phyloP scores from a whole-genome alignment of 1,140 invertebrate species.

The Aphaenogaster floridana region DNA sequence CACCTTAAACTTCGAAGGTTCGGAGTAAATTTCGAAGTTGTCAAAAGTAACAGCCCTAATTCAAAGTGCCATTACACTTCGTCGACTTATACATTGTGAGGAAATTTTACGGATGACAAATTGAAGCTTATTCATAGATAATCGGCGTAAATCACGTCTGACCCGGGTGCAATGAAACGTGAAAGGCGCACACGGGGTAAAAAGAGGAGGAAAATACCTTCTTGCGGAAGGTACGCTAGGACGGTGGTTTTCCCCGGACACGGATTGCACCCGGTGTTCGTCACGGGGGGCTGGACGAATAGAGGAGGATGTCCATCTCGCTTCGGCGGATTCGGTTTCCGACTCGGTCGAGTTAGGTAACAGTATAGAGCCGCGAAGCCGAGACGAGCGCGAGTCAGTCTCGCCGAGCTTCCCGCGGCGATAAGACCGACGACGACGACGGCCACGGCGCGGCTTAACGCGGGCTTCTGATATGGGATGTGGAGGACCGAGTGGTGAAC shows the following conservation, averaged over 20 bases:
- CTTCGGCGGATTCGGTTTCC: conserved; percentile 32
- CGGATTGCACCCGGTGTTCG: conserved; percentile 8
- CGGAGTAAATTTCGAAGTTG: too few relatives aligned
- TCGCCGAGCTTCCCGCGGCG: conserved; percentile 35
- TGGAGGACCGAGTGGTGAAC: neutral
- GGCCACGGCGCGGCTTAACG: neutral
- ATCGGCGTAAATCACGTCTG: neutral
- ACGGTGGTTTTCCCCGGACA: conserved; percentile 28
- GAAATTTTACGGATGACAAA: neutral
- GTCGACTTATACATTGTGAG: neutral
- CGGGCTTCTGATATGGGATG: conserved; percentile 23
- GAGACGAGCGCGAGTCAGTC: conserved; percentile 62
- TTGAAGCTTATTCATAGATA: neutral
- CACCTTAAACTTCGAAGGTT: too few relatives aligned
- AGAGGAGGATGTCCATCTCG: neutral
- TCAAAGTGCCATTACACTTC: neutral
- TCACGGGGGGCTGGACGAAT: neutral
- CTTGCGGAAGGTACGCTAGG: neutral
- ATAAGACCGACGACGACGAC: conserved; percentile 43
- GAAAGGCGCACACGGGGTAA: neutral
- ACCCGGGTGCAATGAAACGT: neutral
- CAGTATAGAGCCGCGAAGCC: conserved; percentile 19
- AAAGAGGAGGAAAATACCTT: neutral
- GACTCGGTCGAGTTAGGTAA: conserved; percentile 69
- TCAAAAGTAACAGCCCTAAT: too few relatives aligned